These are phyloP conservation scores for Bergia puertoricense DNA, from an alignment of 92 coral and sea anemone species.

Conservation along the genomic window DNA sequence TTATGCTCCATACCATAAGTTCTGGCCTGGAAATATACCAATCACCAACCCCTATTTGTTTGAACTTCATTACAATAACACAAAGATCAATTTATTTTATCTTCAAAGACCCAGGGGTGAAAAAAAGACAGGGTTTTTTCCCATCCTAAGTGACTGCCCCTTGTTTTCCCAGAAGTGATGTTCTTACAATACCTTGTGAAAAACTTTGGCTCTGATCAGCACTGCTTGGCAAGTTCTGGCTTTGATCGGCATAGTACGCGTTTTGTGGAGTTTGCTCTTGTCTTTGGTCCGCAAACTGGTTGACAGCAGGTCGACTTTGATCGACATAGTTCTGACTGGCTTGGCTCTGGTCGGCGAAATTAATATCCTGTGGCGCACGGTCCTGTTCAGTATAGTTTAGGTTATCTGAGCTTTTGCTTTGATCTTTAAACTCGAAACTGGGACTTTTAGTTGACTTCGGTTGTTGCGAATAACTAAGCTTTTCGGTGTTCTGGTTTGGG, in stretches of 20 bases:
- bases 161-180: too few species aligned
- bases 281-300: constrained; percentile 28
- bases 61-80: too few species aligned
- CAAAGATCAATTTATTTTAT: too few species aligned
- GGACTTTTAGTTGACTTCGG: neutral
- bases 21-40: too few species aligned
- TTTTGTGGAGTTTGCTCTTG: neutral
- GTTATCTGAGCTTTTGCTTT: neutral
- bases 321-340: constrained; percentile 7
- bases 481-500: constrained; percentile 18
- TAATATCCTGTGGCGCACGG: neutral
- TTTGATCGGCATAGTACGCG: constrained; percentile 25
- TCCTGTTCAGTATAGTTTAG: neutral
- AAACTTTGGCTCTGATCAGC: constrained; percentile 2
- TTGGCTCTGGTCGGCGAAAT: constrained; percentile 8
- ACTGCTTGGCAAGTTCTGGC: constrained; percentile 1
- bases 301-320: neutral
- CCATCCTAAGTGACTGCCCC: too few species aligned
- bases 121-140: too few species aligned
- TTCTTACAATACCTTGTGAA: constrained; percentile 1
- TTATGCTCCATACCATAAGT: too few species aligned
- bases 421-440: constrained; percentile 28
- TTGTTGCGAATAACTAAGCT: constrained; percentile 32
- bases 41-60: too few species aligned
- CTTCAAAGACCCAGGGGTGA: too few species aligned